Base-by-base conservation (phyloP, 2,888 invertebrate genomes). In the Formica aserva region DNA sequence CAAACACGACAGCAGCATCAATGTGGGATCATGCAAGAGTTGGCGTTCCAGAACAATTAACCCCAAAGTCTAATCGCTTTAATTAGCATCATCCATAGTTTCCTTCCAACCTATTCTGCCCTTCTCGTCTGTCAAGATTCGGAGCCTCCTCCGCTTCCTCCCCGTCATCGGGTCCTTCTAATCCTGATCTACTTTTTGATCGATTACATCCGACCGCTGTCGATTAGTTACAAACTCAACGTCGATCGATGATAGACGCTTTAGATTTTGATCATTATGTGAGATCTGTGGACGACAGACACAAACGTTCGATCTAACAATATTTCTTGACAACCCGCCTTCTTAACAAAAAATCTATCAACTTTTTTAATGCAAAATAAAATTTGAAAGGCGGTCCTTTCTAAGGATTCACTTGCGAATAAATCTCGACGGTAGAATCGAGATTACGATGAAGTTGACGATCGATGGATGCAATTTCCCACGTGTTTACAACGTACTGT, bases 11-110 rank as follows among this genome's bases (percentile, higher is more conserved):
- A 85, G 67, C 84, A 60, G 66, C 63, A 67, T 72, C 65, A 74
- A 83, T 66, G 63, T 76, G 60, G 84, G 67, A 83, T 67, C 62
- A 77, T 74, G 78, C 83, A 75, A 86, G 72, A 86, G 83, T 89
- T 91, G 90, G 84, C 91, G 89, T 94, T 94, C 93, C 93, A 93
- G 92, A 93, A 93, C 93, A 92, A 93, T 94, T 92, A 94, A 93
- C 92, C 91, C 92, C 91, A 94, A 93, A 93, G 93, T 93, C 92
- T 92, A 93, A 94, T 94, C 92, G 92, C 92, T 93, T 93, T 92
- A 92, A 94, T 93, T 92, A 93, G 91, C 91, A 91, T 91, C 92
- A 85, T 81, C 87, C 89, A 82, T 85, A 84, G 87, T 87, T 87
- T 91, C 85, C 89, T 90, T 87, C 86, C 91, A 90, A 91, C 92